Evolutionary conservation across 1,140 invertebrate genomes (phyloP).

Genomic region (Argopecten irradians): DNA sequence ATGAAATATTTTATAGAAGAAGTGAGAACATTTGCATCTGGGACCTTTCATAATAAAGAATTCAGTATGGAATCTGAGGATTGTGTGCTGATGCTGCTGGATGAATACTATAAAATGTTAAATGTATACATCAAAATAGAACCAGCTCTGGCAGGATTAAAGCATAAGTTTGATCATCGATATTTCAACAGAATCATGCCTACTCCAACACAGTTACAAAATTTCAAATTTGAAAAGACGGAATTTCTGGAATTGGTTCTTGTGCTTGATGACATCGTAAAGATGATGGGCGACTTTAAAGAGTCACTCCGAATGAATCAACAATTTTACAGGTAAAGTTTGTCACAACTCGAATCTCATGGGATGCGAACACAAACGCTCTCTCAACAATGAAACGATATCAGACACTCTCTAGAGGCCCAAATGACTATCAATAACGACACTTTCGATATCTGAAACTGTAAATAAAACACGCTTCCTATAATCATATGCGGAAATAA

Average conservation of each 20-base stretch:
- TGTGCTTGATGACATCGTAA: neutral
- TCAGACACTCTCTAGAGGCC: too few species aligned
- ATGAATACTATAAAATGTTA: neutral
- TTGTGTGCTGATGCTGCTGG: neutral
- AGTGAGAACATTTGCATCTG: neutral
- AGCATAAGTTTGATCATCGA: neutral
- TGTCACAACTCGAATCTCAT: too few species aligned
- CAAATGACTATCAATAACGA: too few species aligned
- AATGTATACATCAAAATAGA: neutral
- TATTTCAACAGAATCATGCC: neutral
- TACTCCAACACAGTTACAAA: neutral
- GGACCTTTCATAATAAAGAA: neutral
- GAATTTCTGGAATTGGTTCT: neutral
- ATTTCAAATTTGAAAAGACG: neutral
- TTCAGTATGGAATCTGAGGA: neutral
- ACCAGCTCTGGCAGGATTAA: neutral
- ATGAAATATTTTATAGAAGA: conserved; percentile 7
- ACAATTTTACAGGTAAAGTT: neutral
- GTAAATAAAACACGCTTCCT: too few species aligned
- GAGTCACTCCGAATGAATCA: neutral
- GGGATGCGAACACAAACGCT: too few species aligned
- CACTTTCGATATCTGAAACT: too few species aligned
- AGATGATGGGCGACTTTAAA: neutral
- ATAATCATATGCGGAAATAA: too few species aligned
- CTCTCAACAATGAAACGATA: too few species aligned